Conservation (phyloP, 2,888 invertebrate species). For the Hymenopus coronatus region DNA sequence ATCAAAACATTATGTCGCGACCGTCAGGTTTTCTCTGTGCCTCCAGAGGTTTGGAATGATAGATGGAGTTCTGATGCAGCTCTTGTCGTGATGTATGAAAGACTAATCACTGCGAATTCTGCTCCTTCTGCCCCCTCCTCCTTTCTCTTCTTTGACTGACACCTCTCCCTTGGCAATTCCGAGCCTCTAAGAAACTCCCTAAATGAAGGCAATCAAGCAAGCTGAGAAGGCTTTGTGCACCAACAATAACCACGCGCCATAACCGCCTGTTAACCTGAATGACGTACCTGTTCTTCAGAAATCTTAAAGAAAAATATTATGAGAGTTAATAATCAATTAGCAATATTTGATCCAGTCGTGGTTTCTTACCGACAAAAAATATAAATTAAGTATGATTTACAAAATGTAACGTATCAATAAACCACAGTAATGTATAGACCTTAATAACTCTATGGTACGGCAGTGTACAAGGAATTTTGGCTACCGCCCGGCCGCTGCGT, state of each 20-base stretch:
- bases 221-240: neutral
- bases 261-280: neutral
- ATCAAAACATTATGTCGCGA: neutral
- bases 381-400: no score
- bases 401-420: no score
- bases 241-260: neutral
- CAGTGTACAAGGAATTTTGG: no score
- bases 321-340: no score
- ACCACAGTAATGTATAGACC: no score
- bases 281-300: neutral
- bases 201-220: slow-evolving; percentile 28
- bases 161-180: neutral
- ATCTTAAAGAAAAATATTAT: no score
- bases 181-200: neutral
- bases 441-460: no score
- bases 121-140: neutral
- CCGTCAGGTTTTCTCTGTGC: neutral
- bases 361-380: no score
- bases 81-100: neutral
- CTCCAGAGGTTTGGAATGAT: neutral
- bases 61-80: neutral
- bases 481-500: no score
- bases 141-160: slow-evolving; percentile 6
- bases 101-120: slow-evolving; percentile 2
- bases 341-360: no score